Percentiles rank a stretch among this genome's conserved stretches.
Evolutionary conservation across 2,888 invertebrate genomes (phyloP).

Genomic region (Harpagoxenus sublaevis): DNA sequence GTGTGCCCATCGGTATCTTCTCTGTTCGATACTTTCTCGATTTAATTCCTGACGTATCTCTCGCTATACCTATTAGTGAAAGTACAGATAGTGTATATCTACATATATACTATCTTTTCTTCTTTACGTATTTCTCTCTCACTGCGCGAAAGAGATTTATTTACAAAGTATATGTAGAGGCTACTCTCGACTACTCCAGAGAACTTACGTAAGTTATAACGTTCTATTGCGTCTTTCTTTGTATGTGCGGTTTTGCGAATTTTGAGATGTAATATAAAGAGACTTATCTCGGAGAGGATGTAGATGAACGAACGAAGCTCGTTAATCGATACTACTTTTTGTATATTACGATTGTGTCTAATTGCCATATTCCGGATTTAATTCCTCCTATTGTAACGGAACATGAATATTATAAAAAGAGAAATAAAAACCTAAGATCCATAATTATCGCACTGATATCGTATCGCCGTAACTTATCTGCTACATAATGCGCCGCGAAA

Average conservation of each 20-base stretch:
- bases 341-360: slow-evolving; percentile 78
- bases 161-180: slow-evolving; percentile 77
- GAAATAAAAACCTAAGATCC: slow-evolving; percentile 74
- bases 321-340: slow-evolving; percentile 71
- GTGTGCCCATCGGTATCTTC: neutral
- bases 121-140: slow-evolving; percentile 62
- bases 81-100: slow-evolving; percentile 1
- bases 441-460: slow-evolving; percentile 36
- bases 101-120: slow-evolving; percentile 1
- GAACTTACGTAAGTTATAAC: slow-evolving; percentile 68
- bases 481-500: neutral
- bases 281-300: slow-evolving; percentile 62
- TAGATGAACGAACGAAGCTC: slow-evolving; percentile 61
- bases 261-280: slow-evolving; percentile 64
- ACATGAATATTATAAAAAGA: slow-evolving; percentile 79
- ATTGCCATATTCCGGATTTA: slow-evolving; percentile 82
- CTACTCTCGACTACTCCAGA: slow-evolving; percentile 67
- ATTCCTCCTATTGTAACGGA: slow-evolving; percentile 84
- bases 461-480: neutral
- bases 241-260: slow-evolving; percentile 60
- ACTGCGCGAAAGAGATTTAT: slow-evolving; percentile 66
- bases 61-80: slow-evolving; percentile 43
- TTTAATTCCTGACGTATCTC: slow-evolving; percentile 14
- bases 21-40: slow-evolving; percentile 18
- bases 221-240: slow-evolving; percentile 70